Percentiles rank a stretch among this genome's conserved stretches.
phyloP scores from a whole-genome alignment of 1,140 invertebrate species.

The Microplitis demolitor region DNA sequence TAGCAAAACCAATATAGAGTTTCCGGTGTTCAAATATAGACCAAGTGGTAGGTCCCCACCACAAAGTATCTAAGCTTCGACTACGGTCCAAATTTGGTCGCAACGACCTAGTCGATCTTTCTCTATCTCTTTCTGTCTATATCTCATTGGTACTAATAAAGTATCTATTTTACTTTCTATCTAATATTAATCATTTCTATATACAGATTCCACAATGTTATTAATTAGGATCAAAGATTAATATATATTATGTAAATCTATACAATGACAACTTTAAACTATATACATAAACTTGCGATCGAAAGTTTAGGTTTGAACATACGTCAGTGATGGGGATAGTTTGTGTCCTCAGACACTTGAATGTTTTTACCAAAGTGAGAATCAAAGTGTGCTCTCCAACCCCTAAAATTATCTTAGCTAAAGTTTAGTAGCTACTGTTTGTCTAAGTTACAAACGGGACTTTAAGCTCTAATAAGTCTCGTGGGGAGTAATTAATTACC shows the following conservation, averaged over 20 bases:
- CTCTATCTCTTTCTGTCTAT: background rate
- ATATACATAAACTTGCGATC: background rate
- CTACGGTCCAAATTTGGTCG: constrained; percentile 60
- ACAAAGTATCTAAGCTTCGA: constrained; percentile 31
- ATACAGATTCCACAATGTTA: no score
- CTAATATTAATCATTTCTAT: no score
- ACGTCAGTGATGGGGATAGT: background rate
- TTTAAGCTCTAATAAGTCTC: constrained; percentile 22
- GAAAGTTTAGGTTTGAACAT: background rate
- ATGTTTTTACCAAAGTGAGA: background rate
- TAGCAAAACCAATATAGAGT: constrained; percentile 46
- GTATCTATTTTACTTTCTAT: no score
- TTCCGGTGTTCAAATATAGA: constrained; percentile 59
- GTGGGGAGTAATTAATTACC: constrained; percentile 27
- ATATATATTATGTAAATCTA: background rate
- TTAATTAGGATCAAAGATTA: background rate
- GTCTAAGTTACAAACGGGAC: constrained; percentile 17
- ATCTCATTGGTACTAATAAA: background rate
- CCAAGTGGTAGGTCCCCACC: constrained; percentile 40
- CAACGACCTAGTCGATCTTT: constrained; percentile 32
- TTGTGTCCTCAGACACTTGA: background rate
- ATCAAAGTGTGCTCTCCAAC: background rate
- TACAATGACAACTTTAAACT: background rate
- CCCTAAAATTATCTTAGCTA: background rate
- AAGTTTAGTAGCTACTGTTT: constrained; percentile 9